These are phyloP conservation scores for Pterois miles DNA, from an alignment of 2,797 vertebrate species.

Conservation along the genomic window DNA sequence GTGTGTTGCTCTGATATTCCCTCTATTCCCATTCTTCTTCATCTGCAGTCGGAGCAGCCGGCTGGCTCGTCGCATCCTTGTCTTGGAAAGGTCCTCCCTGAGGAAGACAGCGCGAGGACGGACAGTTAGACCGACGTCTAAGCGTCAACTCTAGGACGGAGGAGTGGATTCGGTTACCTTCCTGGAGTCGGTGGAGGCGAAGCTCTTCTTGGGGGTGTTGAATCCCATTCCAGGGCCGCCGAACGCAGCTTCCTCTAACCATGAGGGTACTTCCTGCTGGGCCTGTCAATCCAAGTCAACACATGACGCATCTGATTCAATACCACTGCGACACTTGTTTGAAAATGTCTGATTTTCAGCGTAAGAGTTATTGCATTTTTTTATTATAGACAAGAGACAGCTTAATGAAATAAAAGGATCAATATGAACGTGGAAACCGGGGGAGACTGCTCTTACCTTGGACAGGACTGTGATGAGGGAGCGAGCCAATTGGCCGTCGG, in stretches of 20 bases:
- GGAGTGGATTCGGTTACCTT: conserved; percentile 77
- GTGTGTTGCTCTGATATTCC: no score
- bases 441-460: conserved; percentile 72
- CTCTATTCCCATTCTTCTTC: conserved; percentile 64
- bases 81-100: conserved; percentile 14
- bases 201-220: conserved; percentile 63
- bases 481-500: conserved; percentile 75
- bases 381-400: no score
- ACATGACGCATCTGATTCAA: no score
- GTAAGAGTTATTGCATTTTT: no score
- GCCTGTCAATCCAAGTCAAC: conserved; percentile 80
- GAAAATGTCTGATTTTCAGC: no score
- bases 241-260: conserved; percentile 90
- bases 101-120: not conserved
- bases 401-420: not conserved
- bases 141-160: no score
- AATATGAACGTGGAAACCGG: not conserved
- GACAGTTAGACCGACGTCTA: not conserved
- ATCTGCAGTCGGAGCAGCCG: not conserved
- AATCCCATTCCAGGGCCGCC: conserved; percentile 61
- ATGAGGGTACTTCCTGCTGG: conserved; percentile 92
- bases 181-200: conserved; percentile 81
- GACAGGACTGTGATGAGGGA: conserved; percentile 88
- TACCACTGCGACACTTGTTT: no score
- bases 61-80: not conserved